These are phyloP conservation scores for Clarias gariepinus DNA, from an alignment of 2,113 vertebrate genomes.

Conservation along the genomic window DNA sequence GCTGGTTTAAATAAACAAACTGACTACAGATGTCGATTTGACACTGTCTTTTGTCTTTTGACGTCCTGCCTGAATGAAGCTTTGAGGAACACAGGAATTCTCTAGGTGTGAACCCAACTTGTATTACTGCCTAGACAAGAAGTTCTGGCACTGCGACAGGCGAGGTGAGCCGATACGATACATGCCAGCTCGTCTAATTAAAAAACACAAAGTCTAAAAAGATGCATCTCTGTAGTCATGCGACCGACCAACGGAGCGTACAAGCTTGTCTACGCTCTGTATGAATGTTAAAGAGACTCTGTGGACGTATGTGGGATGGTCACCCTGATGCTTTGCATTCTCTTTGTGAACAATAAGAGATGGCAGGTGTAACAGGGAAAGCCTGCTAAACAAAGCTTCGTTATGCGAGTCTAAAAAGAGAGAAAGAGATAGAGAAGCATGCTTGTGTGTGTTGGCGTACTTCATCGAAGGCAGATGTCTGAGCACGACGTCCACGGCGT, in stretches of 20 bases:
- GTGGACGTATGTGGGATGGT: background rate
- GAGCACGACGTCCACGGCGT: slow-evolving; percentile 97
- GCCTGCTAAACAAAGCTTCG: background rate
- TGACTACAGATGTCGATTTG: too few species aligned
- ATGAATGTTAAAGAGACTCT: background rate
- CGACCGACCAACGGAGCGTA: background rate
- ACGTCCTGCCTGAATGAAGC: background rate
- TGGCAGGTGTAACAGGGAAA: slow-evolving; percentile 29
- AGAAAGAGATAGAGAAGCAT: background rate
- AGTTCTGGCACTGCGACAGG: background rate
- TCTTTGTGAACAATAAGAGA: background rate
- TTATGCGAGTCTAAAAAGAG: background rate
- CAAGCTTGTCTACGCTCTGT: background rate
- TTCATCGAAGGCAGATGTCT: slow-evolving; percentile 99
- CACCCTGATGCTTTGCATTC: background rate
- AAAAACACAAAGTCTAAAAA: background rate
- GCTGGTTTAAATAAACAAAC: too few species aligned
- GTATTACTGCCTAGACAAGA: slow-evolving; percentile 10
- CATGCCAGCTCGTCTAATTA: background rate
- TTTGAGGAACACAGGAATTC: background rate
- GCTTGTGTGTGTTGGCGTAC: slow-evolving; percentile 70
- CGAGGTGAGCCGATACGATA: background rate
- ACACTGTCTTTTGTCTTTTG: background rate
- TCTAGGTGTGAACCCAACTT: background rate
- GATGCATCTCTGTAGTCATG: background rate